Evolutionary conservation across 2,113 vertebrate genomes (phyloP), one percentile per base, ranked within the genome.

Genomic region (Oreochromis aureus): DNA sequence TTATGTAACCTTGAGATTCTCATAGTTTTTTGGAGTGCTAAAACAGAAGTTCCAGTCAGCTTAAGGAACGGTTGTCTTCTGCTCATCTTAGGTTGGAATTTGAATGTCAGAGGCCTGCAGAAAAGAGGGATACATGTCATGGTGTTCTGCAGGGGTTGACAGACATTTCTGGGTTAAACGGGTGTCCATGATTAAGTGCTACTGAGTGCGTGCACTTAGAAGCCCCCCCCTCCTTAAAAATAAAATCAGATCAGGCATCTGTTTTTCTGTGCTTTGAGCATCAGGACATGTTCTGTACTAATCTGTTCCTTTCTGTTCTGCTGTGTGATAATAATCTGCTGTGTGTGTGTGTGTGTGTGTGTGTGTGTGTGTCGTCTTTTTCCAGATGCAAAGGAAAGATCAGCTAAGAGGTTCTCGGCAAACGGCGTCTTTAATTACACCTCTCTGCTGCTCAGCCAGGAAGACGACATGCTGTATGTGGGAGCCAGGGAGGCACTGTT

Each of bases 401-500:
- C 93, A 0, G 94, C 97, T 86, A 97, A 90, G 87, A 96, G 95
- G 88, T 99, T 99, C 71, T 96, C 97, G 19, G 95, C 69, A 7
- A 94, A 95, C 1, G 96, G 97, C 1, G 86, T 97, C 80, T 95
- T 96, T 93, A 98, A 99, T 96, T 98, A 98, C 94, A 99, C 98
- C 0, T 96, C 97, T 10, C 91, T 99, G 85, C 96, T 99, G 92
- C 97, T 99, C 89, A 98, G 98, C 93, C 90, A 94, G 1, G 97
- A 98, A 0, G 97, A 98, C 2, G 59, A 89, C 87, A 97, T 96
- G 9, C 94, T 99, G 39, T 99, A 98, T 3, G 96, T 98, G 10
- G 98, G 98, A 3, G 98, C 98, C 1, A 96, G 97, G 0, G 98
- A 99, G 89, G 94, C 95, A 30, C 96, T 99, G 34, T 94, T 99